Evolutionary conservation across 2,113 vertebrate species (phyloP).

Genomic region (Axis porcinus): DNA sequence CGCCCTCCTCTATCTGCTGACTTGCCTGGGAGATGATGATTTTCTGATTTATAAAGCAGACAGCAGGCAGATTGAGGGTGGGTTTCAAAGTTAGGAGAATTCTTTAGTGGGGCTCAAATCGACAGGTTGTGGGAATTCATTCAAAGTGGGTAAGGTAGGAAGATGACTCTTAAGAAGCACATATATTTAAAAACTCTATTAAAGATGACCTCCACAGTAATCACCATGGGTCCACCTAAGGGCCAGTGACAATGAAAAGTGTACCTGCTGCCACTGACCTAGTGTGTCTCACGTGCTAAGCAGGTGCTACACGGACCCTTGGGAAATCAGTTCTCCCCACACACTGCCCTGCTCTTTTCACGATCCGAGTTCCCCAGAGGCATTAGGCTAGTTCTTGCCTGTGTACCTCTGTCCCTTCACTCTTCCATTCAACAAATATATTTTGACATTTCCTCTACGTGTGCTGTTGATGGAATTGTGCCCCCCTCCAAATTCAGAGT

Average conservation of each 20-base stretch:
- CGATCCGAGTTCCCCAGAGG: neutral
- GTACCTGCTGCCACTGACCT: too few species aligned
- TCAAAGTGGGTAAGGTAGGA: neutral
- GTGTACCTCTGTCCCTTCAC: neutral
- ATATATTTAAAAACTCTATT: neutral
- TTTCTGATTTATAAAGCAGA: neutral
- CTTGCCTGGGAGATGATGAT: neutral
- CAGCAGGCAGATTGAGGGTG: neutral
- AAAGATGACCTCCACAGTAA: neutral
- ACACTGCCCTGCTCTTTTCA: too few species aligned
- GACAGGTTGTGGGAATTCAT: neutral
- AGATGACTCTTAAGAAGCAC: neutral
- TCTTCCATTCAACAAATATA: neutral
- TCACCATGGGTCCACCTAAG: neutral
- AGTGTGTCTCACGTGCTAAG: accelerated
- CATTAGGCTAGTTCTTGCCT: neutral
- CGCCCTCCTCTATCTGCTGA: neutral
- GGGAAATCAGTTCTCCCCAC: neutral
- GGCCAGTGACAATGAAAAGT: neutral
- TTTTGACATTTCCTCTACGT: neutral
- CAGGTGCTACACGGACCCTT: accelerated
- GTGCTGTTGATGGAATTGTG: neutral
- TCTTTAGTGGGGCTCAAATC: neutral
- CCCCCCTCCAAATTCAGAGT: neutral
- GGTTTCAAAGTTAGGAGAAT: neutral